Evolutionary conservation across 1,140 invertebrate genomes (phyloP), one percentile per base, ranked within the genome.

Genomic region (Aphidius gifuensis): DNA sequence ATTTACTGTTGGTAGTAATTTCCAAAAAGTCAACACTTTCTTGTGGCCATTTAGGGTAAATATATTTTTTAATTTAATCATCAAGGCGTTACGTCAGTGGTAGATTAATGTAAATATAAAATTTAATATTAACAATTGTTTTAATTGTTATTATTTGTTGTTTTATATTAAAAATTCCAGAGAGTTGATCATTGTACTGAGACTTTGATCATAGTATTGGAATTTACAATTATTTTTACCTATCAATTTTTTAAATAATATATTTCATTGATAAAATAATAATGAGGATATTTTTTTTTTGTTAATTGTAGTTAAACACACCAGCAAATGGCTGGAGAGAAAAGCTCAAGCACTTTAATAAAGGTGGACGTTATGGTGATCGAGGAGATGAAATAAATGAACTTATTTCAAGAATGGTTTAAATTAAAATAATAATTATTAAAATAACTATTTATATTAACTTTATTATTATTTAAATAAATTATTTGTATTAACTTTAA

Each of bases 281-380:
- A 9, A 43, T 39, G 6, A 6, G 16, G 16, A 16, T 16, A 16
- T 16, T 16, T 16, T 9, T 48, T 49, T 39, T 53, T 58, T 47
- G 7, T 23, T 9, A 49, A 54, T 6, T 7, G 55, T 60, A 88
- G 87, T 84, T 99, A 57, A 99, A 97, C 86, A 99, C 96, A 67
- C 97, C 97, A 59, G 96, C 90, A 71, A 97, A 97, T 70, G 98
- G 98, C 71, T 99, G 97, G 96, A 88, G 94, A 70, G 97, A 97
- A 87, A 99, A 99, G 88, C 93, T 92, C 57, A 98, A 95, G 77
- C 97, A 99, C 78, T 99, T 96, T 79, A 96, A 98, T 51, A 97
- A 99, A 82, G 97, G 98, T 78, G 98, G 98, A 75, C 98, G 99
- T 82, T 99, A 97, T 79, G 98, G 98, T 65, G 96, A 96, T 83